These are phyloP conservation scores for Megaceryle alcyon DNA, from an alignment of 2,797 vertebrate species.

Conservation along the genomic window DNA sequence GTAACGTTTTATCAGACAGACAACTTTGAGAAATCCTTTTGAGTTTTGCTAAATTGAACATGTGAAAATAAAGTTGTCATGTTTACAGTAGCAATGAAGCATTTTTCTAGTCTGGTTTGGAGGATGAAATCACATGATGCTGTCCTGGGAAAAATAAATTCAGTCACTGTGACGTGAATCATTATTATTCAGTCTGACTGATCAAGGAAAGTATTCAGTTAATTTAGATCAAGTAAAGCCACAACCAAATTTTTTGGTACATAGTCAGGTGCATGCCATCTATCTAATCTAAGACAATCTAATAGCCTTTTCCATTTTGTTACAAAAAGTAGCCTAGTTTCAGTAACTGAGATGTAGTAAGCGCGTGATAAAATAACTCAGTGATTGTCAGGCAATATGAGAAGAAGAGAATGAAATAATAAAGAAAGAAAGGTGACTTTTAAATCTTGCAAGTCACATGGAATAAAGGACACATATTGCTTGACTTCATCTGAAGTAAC, in stretches of 20 bases:
- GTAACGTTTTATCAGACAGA: conserved; percentile 59
- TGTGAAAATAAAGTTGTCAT: conserved; percentile 58
- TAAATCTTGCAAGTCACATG: background rate
- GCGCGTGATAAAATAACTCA: conserved; percentile 38
- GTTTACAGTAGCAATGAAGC: background rate
- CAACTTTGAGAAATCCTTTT: conserved; percentile 63
- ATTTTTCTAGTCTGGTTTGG: conserved; percentile 36
- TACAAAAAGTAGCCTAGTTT: background rate
- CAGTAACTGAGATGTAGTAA: conserved; percentile 4
- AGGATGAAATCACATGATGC: conserved; percentile 26
- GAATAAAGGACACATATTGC: background rate
- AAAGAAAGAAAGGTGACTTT: background rate
- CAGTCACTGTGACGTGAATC: conserved; percentile 31
- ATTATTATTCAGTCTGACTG: conserved; percentile 65
- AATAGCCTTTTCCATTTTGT: conserved; percentile 31
- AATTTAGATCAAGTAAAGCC: conserved; percentile 46
- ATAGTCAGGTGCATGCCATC: background rate
- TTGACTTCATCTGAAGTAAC: background rate
- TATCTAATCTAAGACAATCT: conserved; percentile 25
- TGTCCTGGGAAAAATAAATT: conserved; percentile 29
- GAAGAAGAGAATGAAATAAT: conserved; percentile 16
- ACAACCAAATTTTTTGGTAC: conserved; percentile 5
- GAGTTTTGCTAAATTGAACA: conserved; percentile 59
- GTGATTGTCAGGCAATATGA: background rate
- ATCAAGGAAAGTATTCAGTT: conserved; percentile 59